Conservation (phyloP, 2,797 vertebrate genomes). For the Acanthis flammea region DNA sequence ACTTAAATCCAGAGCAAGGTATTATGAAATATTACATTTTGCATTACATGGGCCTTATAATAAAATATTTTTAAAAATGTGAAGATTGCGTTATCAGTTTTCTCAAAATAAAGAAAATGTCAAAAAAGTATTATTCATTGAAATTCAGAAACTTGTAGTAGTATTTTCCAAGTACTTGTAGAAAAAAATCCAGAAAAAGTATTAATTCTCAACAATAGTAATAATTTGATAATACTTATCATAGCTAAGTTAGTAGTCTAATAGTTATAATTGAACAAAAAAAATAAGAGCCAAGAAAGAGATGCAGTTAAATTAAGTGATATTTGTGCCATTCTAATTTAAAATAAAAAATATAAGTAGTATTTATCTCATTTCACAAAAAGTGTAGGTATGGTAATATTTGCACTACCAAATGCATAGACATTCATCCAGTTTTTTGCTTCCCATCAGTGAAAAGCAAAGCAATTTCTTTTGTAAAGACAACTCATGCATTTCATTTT, state of each 20-base stretch:
- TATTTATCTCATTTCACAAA: not conserved
- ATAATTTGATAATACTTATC: not conserved
- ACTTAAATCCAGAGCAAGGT: not conserved
- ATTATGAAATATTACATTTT: not conserved
- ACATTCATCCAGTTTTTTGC: not conserved
- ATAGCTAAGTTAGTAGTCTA: not conserved
- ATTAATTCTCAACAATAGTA: not conserved
- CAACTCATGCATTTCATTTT: not conserved
- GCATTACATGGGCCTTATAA: not conserved
- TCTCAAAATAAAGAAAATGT: not conserved
- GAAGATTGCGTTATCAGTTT: not conserved
- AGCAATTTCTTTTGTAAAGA: not conserved
- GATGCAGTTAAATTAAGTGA: not conserved
- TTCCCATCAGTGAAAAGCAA: not conserved
- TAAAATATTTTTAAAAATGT: not conserved
- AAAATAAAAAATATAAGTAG: not conserved
- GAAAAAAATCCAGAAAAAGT: not conserved
- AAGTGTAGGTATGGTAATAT: not conserved
- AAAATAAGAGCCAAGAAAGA: not conserved
- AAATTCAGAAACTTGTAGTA: not conserved
- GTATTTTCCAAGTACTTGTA: not conserved
- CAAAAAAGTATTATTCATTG: not conserved
- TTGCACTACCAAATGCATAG: not conserved
- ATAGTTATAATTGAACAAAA: not conserved
- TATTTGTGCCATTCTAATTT: not conserved